Evolutionary conservation across 1,140 invertebrate species (phyloP), one percentile per base, ranked within the genome.

Genomic region (Cecropterus lyciades): DNA sequence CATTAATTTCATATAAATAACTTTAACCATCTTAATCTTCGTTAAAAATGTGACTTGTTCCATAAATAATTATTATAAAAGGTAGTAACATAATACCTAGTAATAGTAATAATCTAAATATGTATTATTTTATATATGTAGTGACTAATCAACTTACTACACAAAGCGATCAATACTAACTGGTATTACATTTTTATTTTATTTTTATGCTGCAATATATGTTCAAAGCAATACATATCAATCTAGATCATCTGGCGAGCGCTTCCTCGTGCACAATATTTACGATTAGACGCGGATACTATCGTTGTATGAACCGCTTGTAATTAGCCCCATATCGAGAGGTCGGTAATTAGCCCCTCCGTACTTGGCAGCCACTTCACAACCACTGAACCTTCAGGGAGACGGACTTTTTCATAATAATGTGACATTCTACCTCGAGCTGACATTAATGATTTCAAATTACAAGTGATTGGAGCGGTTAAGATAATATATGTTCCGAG

Each of bases 241-340:
- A 49, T 24, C 11, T 9, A 20, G 46, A 24, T n/a, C 46, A 49
- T 49, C 46, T 24, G 24, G 2, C 10, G 6, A 10, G 16, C 15
- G 24, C 46, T 49, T 49, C 46, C 46, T 49, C 16, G n/a, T 49
- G n/a, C 46, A 24, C 20, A n/a, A n/a, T 49, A 24, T 49, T n/a
- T 24, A 49, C 17, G 17, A 49, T 49, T 49, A 11, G 46, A 17
- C 17, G 17, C 46, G n/a, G 46, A 49, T 49, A 49, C 17, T 24
- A 49, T 49, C 46, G 16, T 10, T 49, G 8, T 49, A 20, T 17
- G 11, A 16, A n/a, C 46, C 16, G 46, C 20, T n/a, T 9, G 17
- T 49, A 49, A 49, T 49, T 24, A 49, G 16, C 17, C 20, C 46
- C 46, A 13, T 49, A 49, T 49, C 3, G 17, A n/a, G 17, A 24